phyloP scores from a whole-genome alignment of 2,113 vertebrate genomes.

The Oncorhynchus clarkii region DNA sequence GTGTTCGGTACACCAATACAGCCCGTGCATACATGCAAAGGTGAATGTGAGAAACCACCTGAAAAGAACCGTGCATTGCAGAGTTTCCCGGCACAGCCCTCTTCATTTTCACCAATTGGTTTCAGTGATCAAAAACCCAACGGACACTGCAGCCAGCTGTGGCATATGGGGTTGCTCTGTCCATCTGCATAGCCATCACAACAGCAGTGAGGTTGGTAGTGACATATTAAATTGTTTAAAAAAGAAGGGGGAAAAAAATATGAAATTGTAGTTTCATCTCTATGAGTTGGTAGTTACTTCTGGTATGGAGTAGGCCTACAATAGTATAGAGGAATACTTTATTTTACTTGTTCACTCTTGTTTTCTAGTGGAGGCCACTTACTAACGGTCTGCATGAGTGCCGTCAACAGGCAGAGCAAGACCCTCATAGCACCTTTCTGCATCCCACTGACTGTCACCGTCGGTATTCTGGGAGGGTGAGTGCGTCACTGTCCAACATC shows the following conservation, averaged over 20 bases:
- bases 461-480: slow-evolving; percentile 19
- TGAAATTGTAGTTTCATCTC: too few relatives aligned
- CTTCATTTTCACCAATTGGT: slow-evolving; percentile 27
- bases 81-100: slow-evolving; percentile 22
- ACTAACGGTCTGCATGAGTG: slow-evolving; percentile 21
- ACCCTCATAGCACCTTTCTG: slow-evolving; percentile 17
- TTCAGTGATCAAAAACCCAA: slow-evolving; percentile 23
- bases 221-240: not conserved
- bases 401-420: slow-evolving; percentile 14
- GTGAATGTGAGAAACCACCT: not conserved
- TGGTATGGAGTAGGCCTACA: too few relatives aligned
- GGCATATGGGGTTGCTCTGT: slow-evolving; percentile 19
- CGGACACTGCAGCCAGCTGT: slow-evolving; percentile 27
- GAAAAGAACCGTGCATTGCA: slow-evolving; percentile 3
- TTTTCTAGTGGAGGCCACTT: slow-evolving; percentile 25
- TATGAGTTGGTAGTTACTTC: too few relatives aligned
- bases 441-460: slow-evolving; percentile 22
- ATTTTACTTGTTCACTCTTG: not conserved
- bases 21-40: not conserved
- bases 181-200: slow-evolving; percentile 5
- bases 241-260: too few relatives aligned
- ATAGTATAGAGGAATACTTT: too few relatives aligned
- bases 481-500: not conserved
- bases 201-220: slow-evolving; percentile 17
- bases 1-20: not conserved